Evolutionary conservation across 2,797 vertebrate species (phyloP).

Genomic region (Cynopterus sphinx): DNA sequence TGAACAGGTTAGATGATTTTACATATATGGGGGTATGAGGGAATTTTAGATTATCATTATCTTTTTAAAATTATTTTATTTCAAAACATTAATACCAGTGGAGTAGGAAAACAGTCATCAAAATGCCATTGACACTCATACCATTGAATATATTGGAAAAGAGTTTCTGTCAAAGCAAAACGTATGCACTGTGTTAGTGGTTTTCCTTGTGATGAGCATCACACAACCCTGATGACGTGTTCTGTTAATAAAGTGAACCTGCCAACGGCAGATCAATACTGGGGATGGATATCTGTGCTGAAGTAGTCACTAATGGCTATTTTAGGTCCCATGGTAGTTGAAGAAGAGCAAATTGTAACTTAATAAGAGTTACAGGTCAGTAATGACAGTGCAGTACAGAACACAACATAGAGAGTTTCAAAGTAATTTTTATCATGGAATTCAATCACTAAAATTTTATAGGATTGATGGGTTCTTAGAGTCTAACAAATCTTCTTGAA

Average conservation of each 20-base stretch:
- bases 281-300: not conserved
- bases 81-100: not conserved
- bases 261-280: slow-evolving; percentile 11
- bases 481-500: slow-evolving; percentile 11
- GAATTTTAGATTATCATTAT: not conserved
- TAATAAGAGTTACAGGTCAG: slow-evolving; percentile 41
- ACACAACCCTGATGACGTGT: not conserved
- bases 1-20: not conserved
- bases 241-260: slow-evolving; percentile 33
- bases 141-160: not conserved
- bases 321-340: not conserved
- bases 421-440: slow-evolving; percentile 40
- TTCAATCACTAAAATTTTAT: slow-evolving; percentile 26
- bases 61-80: slow-evolving; percentile 30
- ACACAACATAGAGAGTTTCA: not conserved
- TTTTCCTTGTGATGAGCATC: not conserved
- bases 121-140: not conserved
- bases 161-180: not conserved
- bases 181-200: not conserved
- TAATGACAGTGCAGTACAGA: slow-evolving; percentile 37
- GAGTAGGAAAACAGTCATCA: not conserved
- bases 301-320: slow-evolving; percentile 32
- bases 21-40: not conserved
- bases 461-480: slow-evolving; percentile 10
- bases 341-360: slow-evolving; percentile 43